Base-by-base conservation (phyloP, 2,113 vertebrate genomes). In the Romanogobio albipinnatus region DNA sequence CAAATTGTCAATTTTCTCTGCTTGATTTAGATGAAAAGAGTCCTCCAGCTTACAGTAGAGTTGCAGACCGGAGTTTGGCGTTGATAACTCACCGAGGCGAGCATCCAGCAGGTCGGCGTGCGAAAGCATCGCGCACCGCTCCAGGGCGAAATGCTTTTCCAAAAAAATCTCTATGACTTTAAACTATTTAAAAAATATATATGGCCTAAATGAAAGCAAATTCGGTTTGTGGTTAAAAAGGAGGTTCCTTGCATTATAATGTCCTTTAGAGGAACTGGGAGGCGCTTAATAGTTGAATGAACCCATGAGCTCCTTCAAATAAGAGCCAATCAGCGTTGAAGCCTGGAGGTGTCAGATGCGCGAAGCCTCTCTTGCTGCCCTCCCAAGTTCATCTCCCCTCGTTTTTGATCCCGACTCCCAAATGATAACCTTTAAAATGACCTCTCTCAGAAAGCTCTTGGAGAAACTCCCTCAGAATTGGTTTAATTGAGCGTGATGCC, bases 101-200 rank as follows among this genome's bases (percentile, higher is more conserved):
- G 97, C 96, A 95, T 99, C 98, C 96, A 99, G 97, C 96, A 99
- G 97, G 95, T 99, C 98, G 96, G 97, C 96, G 89, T 99, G 98
- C 94, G 98, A 99, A 88, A 99, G 96, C 98, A 99, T 99, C 86
- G 95, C 95, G 96, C 96, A 97, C 95, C 96, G 96, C 96, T 98
- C 97, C 97, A 97, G 96, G 96, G 96, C 89, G 96, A 97, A 96
- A 95, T 90, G 92, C 92, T 93, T 93, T 91, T 94, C 95, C 94
- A 95, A 96, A 98, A 93, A 92, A 94, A 96, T 93, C 93, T 95
- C 96, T 95, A 95, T 94, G 96, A 95, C 94, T 96, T 95, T 96
- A 95, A 96, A 95, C 96, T 96, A 96, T 97, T 97, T 96, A 96
- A 96, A 97, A 95, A 96, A 96, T 96, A 97, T 96, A 97, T 94